Conservation (phyloP, 2,797 vertebrate genomes). For the Sciurus carolinensis region DNA sequence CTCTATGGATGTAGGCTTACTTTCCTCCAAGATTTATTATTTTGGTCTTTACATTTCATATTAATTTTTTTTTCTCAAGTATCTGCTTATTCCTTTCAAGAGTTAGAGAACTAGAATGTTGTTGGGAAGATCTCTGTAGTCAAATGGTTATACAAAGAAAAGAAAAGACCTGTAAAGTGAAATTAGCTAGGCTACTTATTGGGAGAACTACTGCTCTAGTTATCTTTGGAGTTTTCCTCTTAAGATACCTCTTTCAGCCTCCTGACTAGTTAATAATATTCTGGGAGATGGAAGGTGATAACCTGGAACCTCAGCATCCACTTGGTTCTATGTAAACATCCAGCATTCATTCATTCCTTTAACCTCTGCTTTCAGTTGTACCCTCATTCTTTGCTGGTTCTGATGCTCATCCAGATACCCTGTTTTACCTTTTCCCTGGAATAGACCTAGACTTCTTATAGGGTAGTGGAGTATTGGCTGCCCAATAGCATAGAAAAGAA, state of each 20-base stretch:
- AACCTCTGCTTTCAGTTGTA: neutral
- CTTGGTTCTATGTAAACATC: neutral
- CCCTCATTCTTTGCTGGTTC: neutral
- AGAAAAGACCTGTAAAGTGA: neutral
- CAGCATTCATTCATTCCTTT: neutral
- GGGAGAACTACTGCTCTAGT: neutral
- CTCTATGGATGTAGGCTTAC: neutral
- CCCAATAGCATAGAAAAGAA: neutral
- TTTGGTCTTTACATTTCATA: constrained; percentile 25
- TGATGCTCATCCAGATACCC: neutral
- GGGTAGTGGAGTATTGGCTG: neutral
- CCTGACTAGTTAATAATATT: neutral
- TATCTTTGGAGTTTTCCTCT: neutral
- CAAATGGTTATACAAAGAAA: neutral
- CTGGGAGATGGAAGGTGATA: neutral
- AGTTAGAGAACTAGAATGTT: neutral
- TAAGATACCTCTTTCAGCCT: neutral
- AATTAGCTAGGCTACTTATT: neutral
- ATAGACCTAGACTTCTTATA: neutral
- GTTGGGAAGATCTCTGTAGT: neutral
- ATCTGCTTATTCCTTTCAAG: neutral
- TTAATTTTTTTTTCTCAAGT: constrained; percentile 13
- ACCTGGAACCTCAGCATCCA: neutral
- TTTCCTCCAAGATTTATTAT: neutral
- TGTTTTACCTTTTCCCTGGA: neutral